Evolutionary conservation across 2,888 invertebrate species (phyloP).

Genomic region (Nomada lathburiana): DNA sequence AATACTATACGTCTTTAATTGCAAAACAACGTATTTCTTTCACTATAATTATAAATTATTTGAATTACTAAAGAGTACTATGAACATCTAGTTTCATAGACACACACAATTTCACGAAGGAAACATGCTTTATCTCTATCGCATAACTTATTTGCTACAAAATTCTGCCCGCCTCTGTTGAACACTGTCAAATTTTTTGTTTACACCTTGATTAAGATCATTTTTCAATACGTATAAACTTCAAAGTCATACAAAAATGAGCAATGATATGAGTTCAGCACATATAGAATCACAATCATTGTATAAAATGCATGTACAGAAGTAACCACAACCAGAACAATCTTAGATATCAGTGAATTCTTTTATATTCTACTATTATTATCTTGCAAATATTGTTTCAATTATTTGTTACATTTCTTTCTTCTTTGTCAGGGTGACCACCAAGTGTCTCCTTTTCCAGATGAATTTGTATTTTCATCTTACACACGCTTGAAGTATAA

Average conservation of each 20-base stretch:
- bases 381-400: slow-evolving; percentile 67
- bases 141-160: neutral
- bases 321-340: slow-evolving; percentile 73
- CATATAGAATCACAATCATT: slow-evolving; percentile 46
- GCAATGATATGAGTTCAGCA: slow-evolving; percentile 59
- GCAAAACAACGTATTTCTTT: neutral
- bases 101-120: neutral
- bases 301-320: slow-evolving; percentile 67
- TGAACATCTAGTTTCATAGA: neutral
- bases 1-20: neutral
- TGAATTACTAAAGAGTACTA: slow-evolving; percentile 5
- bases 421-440: slow-evolving; percentile 41
- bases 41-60: slow-evolving; percentile 11
- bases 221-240: slow-evolving; percentile 71
- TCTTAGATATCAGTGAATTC: slow-evolving; percentile 57
- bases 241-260: slow-evolving; percentile 64
- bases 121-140: slow-evolving; percentile 1
- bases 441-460: neutral
- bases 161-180: slow-evolving; percentile 35
- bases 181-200: slow-evolving; percentile 10
- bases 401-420: slow-evolving; percentile 32
- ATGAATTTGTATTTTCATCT: neutral
- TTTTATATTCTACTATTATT: slow-evolving; percentile 71
- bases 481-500: neutral
- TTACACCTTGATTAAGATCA: slow-evolving; percentile 3